Base-by-base conservation (phyloP, 1,140 invertebrate species). In the Formica exsecta region DNA sequence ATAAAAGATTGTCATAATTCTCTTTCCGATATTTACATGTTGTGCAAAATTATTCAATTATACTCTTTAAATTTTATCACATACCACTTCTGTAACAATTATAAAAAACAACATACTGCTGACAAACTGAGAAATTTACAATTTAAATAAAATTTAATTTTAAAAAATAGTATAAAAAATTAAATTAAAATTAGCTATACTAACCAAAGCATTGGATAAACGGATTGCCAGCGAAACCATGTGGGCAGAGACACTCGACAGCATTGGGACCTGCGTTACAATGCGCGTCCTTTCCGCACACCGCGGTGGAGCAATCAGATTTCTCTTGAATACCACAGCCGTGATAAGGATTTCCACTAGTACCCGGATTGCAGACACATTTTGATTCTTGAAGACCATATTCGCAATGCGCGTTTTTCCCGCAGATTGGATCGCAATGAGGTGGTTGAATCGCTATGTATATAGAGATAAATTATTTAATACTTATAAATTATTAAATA, bases 311-410 rank as follows among this genome's bases (percentile, higher is more conserved):
- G 90, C 98, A 98, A n/a, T 97, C 96, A 77, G 96, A 97, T 91
- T 96, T 96, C 87, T 96, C 96, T 89, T 97, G 96, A 48, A 96
- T 94, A 1, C 96, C 96, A 93, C 98, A 99, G 29, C 97, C 96
- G 84, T 97, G 96, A 93, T 99, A 99, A 7, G 98, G 98, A 96
- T 99, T 99, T 77, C 98, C 98, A 81, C 95, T 97, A 3, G 96
- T 98, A 13, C 98, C 98, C 66, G 96, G 96, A 93, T 98, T 97
- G 91, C 98, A 99, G 86, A 97, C 97, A 90, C 98, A 99, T 86
- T 97, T 96, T 79, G 98, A 98, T 51, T 95, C 96, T 29, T 95
- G 95, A 13, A 95, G 65, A 19, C 97, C 97, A 91, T 99, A 99
- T 91, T 98, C 97, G 92, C 98, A 99, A 92, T 99, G 98, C 13